Conservation (phyloP, 2,113 vertebrate genomes). For the Lutjanus erythropterus region DNA sequence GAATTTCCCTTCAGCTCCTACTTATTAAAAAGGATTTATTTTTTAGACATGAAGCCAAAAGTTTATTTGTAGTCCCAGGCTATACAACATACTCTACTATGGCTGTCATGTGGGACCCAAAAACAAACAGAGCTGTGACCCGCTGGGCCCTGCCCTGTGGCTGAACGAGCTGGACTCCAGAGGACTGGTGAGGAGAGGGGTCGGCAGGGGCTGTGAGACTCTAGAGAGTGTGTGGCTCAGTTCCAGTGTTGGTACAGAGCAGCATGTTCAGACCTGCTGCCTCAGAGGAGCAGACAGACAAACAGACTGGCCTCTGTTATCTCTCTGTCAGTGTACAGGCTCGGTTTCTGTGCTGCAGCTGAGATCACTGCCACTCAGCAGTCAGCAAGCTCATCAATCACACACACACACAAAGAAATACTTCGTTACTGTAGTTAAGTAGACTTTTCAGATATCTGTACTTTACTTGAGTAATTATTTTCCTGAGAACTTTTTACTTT, state of each 20-base stretch:
- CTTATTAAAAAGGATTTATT: constrained; percentile 16
- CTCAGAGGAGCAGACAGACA: constrained; percentile 23
- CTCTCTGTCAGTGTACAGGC: constrained; percentile 5
- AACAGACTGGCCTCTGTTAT: constrained; percentile 12
- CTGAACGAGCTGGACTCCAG: constrained; percentile 23
- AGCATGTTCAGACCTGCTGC: constrained; percentile 64
- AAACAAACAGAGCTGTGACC: constrained; percentile 8
- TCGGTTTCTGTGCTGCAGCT: constrained; percentile 1
- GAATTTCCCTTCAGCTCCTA: background rate
- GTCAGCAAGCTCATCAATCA: constrained; percentile 22
- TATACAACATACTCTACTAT: constrained; percentile 22
- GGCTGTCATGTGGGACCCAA: constrained; percentile 27
- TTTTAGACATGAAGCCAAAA: constrained; percentile 32
- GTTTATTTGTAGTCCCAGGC: constrained; percentile 26
- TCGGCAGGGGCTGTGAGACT: constrained; percentile 38
- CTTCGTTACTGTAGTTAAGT: no score
- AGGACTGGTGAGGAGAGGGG: constrained; percentile 19
- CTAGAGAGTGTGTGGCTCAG: constrained; percentile 25
- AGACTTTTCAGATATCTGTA: no score
- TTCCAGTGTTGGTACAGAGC: constrained; percentile 41
- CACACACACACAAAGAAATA: background rate
- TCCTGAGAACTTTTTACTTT: no score
- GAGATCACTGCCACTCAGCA: constrained; percentile 9
- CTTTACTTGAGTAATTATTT: no score
- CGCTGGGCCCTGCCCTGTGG: background rate